Conservation (phyloP, 2,888 invertebrate species). For the Dasysyrphus albostriatus region DNA sequence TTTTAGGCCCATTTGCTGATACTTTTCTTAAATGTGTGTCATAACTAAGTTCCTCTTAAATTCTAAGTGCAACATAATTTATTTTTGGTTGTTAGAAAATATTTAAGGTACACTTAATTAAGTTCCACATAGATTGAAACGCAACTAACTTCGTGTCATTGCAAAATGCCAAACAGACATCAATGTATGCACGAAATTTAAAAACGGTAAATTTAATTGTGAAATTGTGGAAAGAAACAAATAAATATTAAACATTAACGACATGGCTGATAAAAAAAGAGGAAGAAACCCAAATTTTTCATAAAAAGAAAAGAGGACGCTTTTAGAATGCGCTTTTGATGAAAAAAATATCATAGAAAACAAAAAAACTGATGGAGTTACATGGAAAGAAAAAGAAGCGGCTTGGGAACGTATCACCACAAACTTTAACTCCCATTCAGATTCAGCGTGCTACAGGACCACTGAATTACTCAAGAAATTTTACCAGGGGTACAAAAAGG, state of each 20-base stretch:
- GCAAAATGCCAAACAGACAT: background rate
- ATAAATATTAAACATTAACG: too few relatives aligned
- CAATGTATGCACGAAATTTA: background rate
- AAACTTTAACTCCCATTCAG: too few relatives aligned
- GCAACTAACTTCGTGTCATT: background rate
- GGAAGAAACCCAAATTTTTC: background rate
- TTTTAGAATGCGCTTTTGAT: background rate
- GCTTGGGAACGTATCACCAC: background rate
- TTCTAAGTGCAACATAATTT: background rate
- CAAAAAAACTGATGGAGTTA: too few relatives aligned
- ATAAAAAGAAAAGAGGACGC: background rate
- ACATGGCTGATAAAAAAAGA: too few relatives aligned
- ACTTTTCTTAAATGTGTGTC: too few relatives aligned
- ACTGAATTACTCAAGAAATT: background rate
- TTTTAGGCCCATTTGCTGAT: too few relatives aligned
- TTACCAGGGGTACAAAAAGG: too few relatives aligned
- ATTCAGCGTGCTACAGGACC: background rate
- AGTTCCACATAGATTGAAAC: background rate
- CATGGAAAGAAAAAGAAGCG: too few relatives aligned
- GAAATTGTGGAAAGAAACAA: too few relatives aligned
- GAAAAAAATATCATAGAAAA: background rate
- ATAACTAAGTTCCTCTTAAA: background rate
- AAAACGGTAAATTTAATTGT: too few relatives aligned
- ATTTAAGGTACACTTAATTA: background rate
- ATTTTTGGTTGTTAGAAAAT: background rate